Base-by-base conservation (phyloP, 2,888 invertebrate species). In the Melanophora roralis region DNA sequence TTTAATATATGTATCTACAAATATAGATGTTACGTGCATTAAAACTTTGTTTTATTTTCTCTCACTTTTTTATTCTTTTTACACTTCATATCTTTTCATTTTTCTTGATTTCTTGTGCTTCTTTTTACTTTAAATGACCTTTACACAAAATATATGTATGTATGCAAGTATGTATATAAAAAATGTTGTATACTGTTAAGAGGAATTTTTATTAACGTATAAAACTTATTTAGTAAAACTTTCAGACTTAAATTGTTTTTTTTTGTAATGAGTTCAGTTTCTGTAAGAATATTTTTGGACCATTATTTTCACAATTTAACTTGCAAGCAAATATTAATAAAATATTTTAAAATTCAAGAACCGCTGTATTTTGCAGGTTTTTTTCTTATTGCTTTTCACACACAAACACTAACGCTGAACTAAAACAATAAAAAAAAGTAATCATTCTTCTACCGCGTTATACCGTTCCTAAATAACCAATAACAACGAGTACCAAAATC, bases 61-160 rank as follows among this genome's bases (percentile, higher is more conserved):
- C 47, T 32, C 27, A 19, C 21, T 51, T 40, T 34, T 36, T 60
- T 43, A 9, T 36, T 8, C 43, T 36, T 64, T 14, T 36, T 65
- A 23, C 40, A 45, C 19, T 62, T 12, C 36, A 64, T 34, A 27
- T 73, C 5, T 59, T 75, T 69, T 51, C 65, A 49, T 49, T 36
- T 69, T 55, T 49, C 36, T 47, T 23, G 32, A 11, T 45, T 71
- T 59, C 12, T 55, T 9, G 3, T 72, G 38, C 62, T 73, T 27
- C 51, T 73, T 72, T 77, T 38, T 68, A 49, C 55, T 49, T 81
- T 45, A 77, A 77, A 81, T 81, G 72, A 81, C 77, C 73, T 81
- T 77, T 73, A 73, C 55, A 74, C 67, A 68, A 62, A 75, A 47
- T 53, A 68, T 55, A 27, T 55, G 36, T 55, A n/a, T n/a, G n/a